Conservation (phyloP, 2,797 vertebrate genomes). For the Propithecus perrieri region DNA sequence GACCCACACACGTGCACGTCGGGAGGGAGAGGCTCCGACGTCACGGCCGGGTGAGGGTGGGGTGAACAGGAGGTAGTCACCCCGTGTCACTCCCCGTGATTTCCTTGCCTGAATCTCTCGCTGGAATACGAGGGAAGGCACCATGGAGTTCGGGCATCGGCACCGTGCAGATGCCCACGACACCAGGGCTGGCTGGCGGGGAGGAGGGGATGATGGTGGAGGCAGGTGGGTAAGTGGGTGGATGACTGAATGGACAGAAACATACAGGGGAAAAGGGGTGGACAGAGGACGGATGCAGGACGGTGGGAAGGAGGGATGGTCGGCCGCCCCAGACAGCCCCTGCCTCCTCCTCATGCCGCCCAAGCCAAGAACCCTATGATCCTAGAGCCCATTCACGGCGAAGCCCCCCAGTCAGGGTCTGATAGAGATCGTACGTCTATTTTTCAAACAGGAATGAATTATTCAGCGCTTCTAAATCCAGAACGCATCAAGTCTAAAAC, state of each 20-base stretch:
- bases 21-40: neutral
- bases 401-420: constrained; percentile 37
- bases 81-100: neutral
- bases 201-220: too few species aligned
- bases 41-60: neutral
- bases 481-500: constrained; percentile 66
- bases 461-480: constrained; percentile 80
- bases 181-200: neutral
- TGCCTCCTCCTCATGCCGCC: neutral
- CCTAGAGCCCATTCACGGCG: neutral
- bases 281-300: neutral
- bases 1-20: too few species aligned
- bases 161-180: neutral
- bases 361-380: neutral
- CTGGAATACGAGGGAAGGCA: neutral
- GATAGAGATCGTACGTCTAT: constrained; percentile 75
- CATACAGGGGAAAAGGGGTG: neutral
- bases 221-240: neutral
- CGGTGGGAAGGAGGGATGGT: too few species aligned
- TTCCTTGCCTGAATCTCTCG: neutral
- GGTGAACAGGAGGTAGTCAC: neutral
- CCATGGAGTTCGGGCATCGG: neutral
- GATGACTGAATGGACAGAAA: neutral
- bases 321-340: neutral
- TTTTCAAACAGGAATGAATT: constrained; percentile 82